Conservation (phyloP, 2,888 invertebrate species). For the Azorinus chamasolen region DNA sequence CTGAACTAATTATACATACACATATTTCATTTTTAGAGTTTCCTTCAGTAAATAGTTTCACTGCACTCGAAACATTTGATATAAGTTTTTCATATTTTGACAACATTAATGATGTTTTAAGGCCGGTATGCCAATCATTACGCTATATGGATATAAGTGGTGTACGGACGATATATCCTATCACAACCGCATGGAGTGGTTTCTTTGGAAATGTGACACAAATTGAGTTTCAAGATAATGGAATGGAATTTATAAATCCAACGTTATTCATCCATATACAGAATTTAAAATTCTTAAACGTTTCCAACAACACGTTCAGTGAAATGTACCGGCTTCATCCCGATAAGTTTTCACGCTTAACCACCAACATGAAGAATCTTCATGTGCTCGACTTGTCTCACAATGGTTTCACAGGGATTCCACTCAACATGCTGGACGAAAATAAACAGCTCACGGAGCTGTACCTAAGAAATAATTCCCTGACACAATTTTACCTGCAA, state of each 20-base stretch:
- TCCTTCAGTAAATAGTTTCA: too few relatives aligned
- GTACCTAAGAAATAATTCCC: too few relatives aligned
- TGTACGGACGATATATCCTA: too few relatives aligned
- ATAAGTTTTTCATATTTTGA: too few relatives aligned
- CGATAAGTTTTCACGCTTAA: neutral
- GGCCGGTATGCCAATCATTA: too few relatives aligned
- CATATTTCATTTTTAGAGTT: too few relatives aligned
- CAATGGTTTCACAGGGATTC: neutral
- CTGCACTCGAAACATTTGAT: too few relatives aligned
- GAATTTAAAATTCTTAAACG: neutral
- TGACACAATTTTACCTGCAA: too few relatives aligned
- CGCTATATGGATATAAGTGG: too few relatives aligned
- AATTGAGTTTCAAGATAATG: neutral
- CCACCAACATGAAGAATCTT: neutral
- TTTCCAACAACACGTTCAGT: neutral
- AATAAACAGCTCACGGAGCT: neutral
- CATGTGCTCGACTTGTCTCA: neutral
- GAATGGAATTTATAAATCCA: slow-evolving; percentile 2
- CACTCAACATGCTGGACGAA: neutral
- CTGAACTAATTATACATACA: too few relatives aligned
- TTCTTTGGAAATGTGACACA: neutral
- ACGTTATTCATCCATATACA: neutral
- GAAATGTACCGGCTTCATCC: neutral
- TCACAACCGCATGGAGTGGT: too few relatives aligned
- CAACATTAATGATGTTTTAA: too few relatives aligned